phyloP scores from a whole-genome alignment of 2,888 invertebrate species.

The Electrophaes corylata region DNA sequence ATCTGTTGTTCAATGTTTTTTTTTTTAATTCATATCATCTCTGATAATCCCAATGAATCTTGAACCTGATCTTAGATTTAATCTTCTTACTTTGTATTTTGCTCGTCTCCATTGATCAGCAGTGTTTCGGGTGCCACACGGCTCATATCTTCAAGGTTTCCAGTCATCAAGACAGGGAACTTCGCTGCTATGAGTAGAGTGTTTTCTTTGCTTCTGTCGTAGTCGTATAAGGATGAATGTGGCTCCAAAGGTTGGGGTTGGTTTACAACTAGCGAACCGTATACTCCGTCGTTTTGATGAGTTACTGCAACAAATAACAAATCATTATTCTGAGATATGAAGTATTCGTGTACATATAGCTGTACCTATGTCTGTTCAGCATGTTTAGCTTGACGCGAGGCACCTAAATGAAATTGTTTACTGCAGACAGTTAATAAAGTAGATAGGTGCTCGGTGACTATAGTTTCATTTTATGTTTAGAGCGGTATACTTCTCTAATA shows the following conservation, averaged over 20 bases:
- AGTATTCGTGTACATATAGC: too few relatives aligned
- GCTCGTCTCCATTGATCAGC: slow-evolving; percentile 61
- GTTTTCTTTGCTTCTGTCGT: slow-evolving; percentile 73
- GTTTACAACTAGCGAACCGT: slow-evolving; percentile 84
- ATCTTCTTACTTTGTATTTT: slow-evolving; percentile 63
- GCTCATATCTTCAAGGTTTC: slow-evolving; percentile 67
- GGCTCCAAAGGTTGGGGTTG: slow-evolving; percentile 74
- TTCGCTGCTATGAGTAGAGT: slow-evolving; percentile 79
- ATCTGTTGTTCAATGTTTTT: too few relatives aligned
- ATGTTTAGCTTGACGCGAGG: background rate
- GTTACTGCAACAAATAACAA: slow-evolving; percentile 63
- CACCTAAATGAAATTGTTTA: background rate
- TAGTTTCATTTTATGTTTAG: background rate
- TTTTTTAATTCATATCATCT: too few relatives aligned
- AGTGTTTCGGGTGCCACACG: slow-evolving; percentile 67
- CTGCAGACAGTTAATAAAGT: background rate
- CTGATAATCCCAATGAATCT: too few relatives aligned
- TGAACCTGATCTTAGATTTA: background rate
- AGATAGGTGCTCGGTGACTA: background rate
- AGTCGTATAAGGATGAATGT: slow-evolving; percentile 70
- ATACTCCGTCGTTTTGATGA: slow-evolving; percentile 85
- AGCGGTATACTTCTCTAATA: background rate
- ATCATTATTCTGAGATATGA: background rate
- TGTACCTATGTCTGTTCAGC: too few relatives aligned
- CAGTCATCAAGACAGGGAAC: slow-evolving; percentile 82